Percentiles rank a stretch among this genome's conserved stretches.
Conservation (phyloP, 2,113 vertebrate genomes). For the Eclectus roratus region DNA sequence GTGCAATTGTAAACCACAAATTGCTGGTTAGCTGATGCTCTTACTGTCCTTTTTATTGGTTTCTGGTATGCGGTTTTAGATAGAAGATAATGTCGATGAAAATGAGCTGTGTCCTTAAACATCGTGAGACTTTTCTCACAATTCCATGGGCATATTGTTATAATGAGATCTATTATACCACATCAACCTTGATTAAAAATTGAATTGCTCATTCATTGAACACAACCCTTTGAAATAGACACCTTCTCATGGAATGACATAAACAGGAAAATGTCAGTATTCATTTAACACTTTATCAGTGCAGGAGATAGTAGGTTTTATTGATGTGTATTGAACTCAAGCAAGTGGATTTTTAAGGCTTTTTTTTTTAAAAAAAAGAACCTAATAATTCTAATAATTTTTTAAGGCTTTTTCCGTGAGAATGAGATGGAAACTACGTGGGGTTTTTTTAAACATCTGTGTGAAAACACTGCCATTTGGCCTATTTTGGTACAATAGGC, state of each 20-base stretch:
- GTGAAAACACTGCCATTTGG: not conserved
- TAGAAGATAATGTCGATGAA: not conserved
- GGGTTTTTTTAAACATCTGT: not conserved
- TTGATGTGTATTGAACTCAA: not conserved
- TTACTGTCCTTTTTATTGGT: not conserved
- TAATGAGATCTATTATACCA: not conserved
- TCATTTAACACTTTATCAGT: not conserved
- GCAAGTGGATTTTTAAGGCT: not conserved
- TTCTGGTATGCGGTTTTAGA: not conserved
- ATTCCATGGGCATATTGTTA: not conserved
- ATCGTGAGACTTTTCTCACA: not conserved
- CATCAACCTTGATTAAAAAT: conserved; percentile 12
- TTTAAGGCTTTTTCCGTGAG: not conserved
- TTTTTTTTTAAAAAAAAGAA: not conserved
- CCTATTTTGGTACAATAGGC: accelerated
- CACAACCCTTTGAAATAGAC: not conserved
- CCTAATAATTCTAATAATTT: not conserved
- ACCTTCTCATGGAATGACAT: not conserved
- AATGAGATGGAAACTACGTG: not conserved
- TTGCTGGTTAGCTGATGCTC: not conserved
- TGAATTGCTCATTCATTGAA: not conserved
- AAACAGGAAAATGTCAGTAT: not conserved
- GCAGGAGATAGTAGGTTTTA: not conserved
- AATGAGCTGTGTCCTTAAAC: not conserved
- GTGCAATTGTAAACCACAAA: not conserved